These are phyloP conservation scores for Xiphorhynchus erythropygius DNA, from an alignment of 2,797 vertebrate genomes.

Conservation along the genomic window DNA sequence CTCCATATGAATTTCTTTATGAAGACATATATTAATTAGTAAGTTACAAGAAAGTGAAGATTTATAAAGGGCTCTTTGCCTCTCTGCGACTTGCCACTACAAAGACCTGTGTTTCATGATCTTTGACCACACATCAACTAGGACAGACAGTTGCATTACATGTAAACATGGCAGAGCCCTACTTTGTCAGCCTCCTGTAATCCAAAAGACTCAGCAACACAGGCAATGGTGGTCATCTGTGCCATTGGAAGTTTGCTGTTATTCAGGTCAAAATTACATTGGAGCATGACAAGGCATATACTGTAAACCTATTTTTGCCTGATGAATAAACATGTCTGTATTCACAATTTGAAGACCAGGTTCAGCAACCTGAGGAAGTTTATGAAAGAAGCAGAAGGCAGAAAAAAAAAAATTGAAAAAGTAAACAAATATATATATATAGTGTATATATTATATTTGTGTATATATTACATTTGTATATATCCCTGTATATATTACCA, in stretches of 20 bases:
- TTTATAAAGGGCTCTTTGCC: not conserved
- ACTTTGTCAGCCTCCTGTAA: not conserved
- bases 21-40: not conserved
- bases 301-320: not conserved
- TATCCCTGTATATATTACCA: not conserved
- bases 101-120: not conserved
- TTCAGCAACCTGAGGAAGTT: not conserved
- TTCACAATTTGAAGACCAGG: not conserved
- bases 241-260: not conserved
- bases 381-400: not conserved
- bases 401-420: not conserved
- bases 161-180: not conserved
- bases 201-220: not conserved
- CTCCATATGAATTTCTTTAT: not conserved
- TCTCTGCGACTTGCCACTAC: not conserved
- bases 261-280: not conserved
- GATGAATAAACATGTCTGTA: not conserved
- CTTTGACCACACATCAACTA: not conserved
- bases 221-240: not conserved
- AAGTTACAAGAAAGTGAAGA: not conserved
- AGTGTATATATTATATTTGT: not conserved
- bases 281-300: not conserved
- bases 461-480: not conserved
- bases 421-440: not conserved
- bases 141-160: fast-evolving